Evolutionary conservation across 2,797 vertebrate species (phyloP).

Genomic region (Betta splendens): DNA sequence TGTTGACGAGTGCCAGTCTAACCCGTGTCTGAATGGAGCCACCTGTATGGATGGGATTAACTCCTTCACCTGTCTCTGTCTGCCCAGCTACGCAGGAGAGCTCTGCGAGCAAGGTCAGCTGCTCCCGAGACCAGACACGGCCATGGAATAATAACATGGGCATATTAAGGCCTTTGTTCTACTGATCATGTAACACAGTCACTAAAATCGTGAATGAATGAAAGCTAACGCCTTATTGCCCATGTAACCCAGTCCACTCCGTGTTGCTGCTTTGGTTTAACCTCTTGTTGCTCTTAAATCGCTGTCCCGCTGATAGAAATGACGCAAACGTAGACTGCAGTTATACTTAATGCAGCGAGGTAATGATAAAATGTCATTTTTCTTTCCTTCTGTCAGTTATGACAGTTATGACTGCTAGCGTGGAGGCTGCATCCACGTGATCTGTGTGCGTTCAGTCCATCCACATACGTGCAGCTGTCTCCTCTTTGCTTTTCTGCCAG

Average conservation of each 20-base stretch:
- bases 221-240: no score
- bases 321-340: not conserved
- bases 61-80: constrained; percentile 90
- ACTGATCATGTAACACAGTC: no score
- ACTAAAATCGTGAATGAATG: not conserved
- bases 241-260: not conserved
- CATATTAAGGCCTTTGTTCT: no score
- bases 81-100: constrained; percentile 90
- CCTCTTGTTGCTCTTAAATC: not conserved
- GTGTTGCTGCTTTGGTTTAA: not conserved
- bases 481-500: constrained; percentile 35
- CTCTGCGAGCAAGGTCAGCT: constrained; percentile 89
- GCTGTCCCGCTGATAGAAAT: not conserved
- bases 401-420: no score
- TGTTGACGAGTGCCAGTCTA: constrained; percentile 92
- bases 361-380: not conserved
- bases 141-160: no score
- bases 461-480: constrained; percentile 32
- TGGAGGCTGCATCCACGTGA: constrained; percentile 4
- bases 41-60: constrained; percentile 88
- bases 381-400: no score
- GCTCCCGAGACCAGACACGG: no score
- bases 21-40: constrained; percentile 92
- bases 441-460: not conserved
- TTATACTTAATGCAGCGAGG: not conserved